Evolutionary conservation across 2,888 invertebrate species (phyloP).

Genomic region (Adelphocoris suturalis): DNA sequence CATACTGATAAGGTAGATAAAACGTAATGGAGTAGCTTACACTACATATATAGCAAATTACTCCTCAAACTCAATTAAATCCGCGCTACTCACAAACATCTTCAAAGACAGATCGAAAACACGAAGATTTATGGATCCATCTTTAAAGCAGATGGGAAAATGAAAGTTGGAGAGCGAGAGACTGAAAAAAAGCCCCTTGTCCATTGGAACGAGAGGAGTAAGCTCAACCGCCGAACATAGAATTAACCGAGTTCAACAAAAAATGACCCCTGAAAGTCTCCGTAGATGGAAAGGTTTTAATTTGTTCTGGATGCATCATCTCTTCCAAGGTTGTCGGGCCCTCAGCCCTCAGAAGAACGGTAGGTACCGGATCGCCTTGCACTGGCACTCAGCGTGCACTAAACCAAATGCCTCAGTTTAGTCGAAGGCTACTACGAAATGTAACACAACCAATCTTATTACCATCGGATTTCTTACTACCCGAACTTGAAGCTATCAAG

Average conservation of each 20-base stretch:
- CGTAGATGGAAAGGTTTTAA: conserved; percentile 24
- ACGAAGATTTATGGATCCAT: too few species aligned
- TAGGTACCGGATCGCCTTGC: conserved; percentile 7
- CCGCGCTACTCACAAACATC: background rate
- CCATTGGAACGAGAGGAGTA: conserved; percentile 6
- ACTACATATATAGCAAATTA: too few species aligned
- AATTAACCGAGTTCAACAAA: conserved; percentile 42
- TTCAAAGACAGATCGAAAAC: too few species aligned
- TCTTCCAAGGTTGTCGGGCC: conserved; percentile 43
- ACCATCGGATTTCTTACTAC: too few species aligned
- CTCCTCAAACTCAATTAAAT: too few species aligned
- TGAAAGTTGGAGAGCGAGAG: background rate
- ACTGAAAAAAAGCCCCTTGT: background rate
- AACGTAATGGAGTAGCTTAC: too few species aligned
- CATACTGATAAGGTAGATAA: too few species aligned
- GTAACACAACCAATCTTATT: too few species aligned
- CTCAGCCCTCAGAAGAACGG: background rate
- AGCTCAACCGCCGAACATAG: conserved; percentile 23
- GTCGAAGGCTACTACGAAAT: too few species aligned
- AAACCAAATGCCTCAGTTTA: too few species aligned
- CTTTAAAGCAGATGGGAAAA: conserved; percentile 2
- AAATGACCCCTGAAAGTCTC: conserved; percentile 42
- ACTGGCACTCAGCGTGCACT: background rate
- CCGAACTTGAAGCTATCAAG: too few species aligned
- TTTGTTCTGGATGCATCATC: conserved; percentile 41